Percentiles rank a stretch among this genome's conserved stretches.
phyloP scores from a whole-genome alignment of 2,113 vertebrate species.

The Chitala chitala region DNA sequence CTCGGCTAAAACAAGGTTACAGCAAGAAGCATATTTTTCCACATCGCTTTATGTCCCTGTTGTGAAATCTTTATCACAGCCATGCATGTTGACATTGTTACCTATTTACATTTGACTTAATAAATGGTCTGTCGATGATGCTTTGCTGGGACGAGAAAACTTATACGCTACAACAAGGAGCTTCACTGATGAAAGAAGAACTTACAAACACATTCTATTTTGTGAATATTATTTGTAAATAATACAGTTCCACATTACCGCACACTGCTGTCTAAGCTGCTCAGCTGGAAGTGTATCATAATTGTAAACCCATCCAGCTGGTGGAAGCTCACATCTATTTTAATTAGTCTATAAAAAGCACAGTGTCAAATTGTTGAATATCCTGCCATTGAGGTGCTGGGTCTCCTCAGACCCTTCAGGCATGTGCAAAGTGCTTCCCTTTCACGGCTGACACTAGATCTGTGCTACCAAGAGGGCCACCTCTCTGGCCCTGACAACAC shows the following conservation, averaged over 20 bases:
- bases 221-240: conserved; percentile 9
- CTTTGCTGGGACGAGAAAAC: too few species aligned
- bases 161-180: too few species aligned
- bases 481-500: too few species aligned
- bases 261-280: neutral
- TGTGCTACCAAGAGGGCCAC: conserved; percentile 11
- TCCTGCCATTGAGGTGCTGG: conserved; percentile 26
- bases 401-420: conserved; percentile 27
- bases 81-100: too few species aligned
- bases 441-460: conserved; percentile 20
- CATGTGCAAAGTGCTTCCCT: conserved; percentile 31
- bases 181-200: too few species aligned
- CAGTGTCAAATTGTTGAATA: conserved; percentile 21
- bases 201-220: too few species aligned
- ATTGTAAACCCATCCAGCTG: neutral
- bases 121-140: too few species aligned
- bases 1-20: too few species aligned
- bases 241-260: neutral
- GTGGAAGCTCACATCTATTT: conserved; percentile 20
- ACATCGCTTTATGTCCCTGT: neutral
- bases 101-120: too few species aligned
- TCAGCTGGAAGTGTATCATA: neutral
- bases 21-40: too few species aligned
- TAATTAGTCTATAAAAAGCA: conserved; percentile 35
- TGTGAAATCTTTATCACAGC: too few species aligned